These are phyloP conservation scores for Glyphotaelius pellucidus DNA, from an alignment of 2,888 invertebrate genomes.

Conservation along the genomic window DNA sequence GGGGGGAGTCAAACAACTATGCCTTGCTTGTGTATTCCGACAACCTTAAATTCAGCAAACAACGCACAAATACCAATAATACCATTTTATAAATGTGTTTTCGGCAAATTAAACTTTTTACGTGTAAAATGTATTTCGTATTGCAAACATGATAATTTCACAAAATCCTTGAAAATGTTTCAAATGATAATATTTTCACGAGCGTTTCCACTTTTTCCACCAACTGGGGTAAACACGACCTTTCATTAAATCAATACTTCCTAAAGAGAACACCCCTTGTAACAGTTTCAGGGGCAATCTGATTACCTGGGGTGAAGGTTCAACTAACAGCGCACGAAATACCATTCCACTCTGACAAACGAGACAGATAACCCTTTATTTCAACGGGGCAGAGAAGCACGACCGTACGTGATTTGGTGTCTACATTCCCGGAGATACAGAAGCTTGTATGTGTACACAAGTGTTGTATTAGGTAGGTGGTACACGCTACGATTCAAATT, in stretches of 20 bases:
- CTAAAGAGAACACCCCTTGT: constrained; percentile 53
- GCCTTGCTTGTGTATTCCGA: background rate
- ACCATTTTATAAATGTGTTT: background rate
- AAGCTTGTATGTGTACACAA: background rate
- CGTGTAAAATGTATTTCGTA: background rate
- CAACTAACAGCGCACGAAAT: constrained; percentile 8
- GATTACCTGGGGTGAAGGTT: constrained; percentile 23
- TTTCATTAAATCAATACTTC: constrained; percentile 63
- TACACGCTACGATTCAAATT: constrained; percentile 29
- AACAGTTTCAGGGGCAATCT: constrained; percentile 43
- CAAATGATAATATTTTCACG: background rate
- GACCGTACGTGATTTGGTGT: background rate
- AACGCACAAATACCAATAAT: background rate
- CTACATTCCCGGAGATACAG: background rate
- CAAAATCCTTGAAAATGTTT: background rate
- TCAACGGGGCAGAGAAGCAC: constrained; percentile 10
- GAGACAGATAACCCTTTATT: background rate
- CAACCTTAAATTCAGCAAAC: background rate
- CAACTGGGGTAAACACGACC: constrained; percentile 11
- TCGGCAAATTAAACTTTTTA: background rate
- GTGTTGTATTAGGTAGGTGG: background rate
- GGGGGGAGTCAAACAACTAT: background rate
- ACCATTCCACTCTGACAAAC: background rate
- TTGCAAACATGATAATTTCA: background rate
- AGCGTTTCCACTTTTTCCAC: background rate